Percentiles rank a stretch among this genome's conserved stretches.
Conservation (phyloP, 2,888 invertebrate species). For the Vesta saturnalis region DNA sequence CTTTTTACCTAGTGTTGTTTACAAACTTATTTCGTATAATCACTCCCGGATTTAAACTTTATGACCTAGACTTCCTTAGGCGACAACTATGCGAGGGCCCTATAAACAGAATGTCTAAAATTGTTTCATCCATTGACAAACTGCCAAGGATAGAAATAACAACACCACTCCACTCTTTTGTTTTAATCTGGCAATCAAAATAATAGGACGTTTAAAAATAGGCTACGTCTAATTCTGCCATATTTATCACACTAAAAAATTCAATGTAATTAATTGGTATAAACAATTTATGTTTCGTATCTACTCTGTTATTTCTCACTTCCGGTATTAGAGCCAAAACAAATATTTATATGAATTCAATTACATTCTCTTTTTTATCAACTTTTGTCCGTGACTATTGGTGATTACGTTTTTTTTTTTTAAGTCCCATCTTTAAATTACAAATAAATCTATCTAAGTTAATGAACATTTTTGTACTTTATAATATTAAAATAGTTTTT, state of each 20-base stretch:
- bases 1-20: constrained; percentile 47
- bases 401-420: too few species aligned
- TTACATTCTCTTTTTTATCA: background rate
- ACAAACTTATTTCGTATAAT: constrained; percentile 49
- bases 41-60: constrained; percentile 51
- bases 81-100: constrained; percentile 47
- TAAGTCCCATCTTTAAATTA: too few species aligned
- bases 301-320: constrained; percentile 19
- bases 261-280: constrained; percentile 16
- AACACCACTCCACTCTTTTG: constrained; percentile 18
- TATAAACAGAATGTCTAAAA: constrained; percentile 44
- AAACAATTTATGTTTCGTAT: background rate
- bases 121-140: constrained; percentile 47
- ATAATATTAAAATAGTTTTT: too few species aligned
- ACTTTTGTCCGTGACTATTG: too few species aligned
- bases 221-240: constrained; percentile 12
- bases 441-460: too few species aligned
- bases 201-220: constrained; percentile 20
- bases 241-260: constrained; percentile 15
- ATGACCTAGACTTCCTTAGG: constrained; percentile 52
- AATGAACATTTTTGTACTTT: too few species aligned
- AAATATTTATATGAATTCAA: constrained; percentile 10
- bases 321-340: constrained; percentile 17
- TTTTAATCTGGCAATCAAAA: constrained; percentile 27
- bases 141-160: constrained; percentile 45